These are phyloP conservation scores for Drosophila gaucha DNA, from an alignment of 2,888 invertebrate genomes.

Conservation along the genomic window DNA sequence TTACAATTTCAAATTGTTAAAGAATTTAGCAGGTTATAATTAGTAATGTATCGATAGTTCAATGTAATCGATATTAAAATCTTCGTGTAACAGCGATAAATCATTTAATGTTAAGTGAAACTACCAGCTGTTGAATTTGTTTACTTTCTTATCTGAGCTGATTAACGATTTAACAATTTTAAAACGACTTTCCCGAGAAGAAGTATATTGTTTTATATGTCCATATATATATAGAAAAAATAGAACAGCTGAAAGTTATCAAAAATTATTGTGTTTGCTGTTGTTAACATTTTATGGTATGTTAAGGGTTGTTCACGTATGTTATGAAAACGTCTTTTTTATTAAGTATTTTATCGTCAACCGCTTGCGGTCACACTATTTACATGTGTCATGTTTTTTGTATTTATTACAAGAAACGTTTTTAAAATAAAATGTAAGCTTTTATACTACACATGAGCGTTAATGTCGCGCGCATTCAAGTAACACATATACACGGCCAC, in stretches of 20 bases:
- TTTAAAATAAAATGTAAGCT: conserved; percentile 61
- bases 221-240: not conserved
- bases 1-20: not conserved
- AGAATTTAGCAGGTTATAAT: no score
- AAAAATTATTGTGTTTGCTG: not conserved
- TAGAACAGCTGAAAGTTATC: not conserved
- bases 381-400: conserved; percentile 62
- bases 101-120: not conserved
- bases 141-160: not conserved
- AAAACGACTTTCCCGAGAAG: not conserved
- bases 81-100: not conserved
- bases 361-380: conserved; percentile 45
- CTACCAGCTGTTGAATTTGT: not conserved
- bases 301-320: conserved; percentile 8
- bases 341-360: conserved; percentile 28
- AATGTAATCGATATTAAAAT: not conserved
- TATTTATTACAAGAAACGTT: conserved; percentile 51
- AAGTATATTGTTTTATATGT: not conserved
- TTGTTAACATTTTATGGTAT: conserved; percentile 12
- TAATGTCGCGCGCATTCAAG: conserved; percentile 40
- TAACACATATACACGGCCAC: conserved; percentile 12
- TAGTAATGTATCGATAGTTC: conserved; percentile 6
- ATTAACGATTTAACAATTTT: no score
- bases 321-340: conserved; percentile 1
- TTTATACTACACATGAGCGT: conserved; percentile 38